A percentile compares a stretch with the other conserved stretches of the same genome.
phyloP scores from a whole-genome alignment of 2,797 vertebrate species.

The Pelodytes ibericus region DNA sequence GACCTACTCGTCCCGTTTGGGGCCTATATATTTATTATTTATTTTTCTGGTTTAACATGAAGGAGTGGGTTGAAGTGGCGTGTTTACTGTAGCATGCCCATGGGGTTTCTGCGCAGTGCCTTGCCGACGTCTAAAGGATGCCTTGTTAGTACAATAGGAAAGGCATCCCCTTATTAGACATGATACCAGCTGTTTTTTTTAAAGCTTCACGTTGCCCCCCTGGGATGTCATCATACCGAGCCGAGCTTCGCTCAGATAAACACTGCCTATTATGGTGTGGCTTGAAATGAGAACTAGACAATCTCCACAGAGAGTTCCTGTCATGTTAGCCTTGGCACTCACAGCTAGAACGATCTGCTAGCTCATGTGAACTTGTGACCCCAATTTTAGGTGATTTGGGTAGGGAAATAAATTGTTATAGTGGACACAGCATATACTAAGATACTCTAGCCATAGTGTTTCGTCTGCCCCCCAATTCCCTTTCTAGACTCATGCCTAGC shows the following conservation, averaged over 20 bases:
- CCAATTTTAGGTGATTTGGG: background rate
- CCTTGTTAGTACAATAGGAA: background rate
- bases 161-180: slow-evolving; percentile 2
- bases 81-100: no score
- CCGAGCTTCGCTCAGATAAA: background rate
- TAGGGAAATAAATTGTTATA: no score
- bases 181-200: slow-evolving; percentile 24
- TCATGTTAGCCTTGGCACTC: background rate
- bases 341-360: slow-evolving; percentile 39
- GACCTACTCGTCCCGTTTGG: no score
- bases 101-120: no score
- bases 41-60: no score
- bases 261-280: slow-evolving; percentile 32
- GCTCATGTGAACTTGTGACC: slow-evolving; percentile 24
- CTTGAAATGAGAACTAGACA: slow-evolving; percentile 47
- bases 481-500: no score
- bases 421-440: no score
- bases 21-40: no score
- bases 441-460: no score
- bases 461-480: no score
- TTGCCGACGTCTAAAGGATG: no score
- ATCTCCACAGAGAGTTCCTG: slow-evolving; percentile 19
- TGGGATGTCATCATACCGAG: slow-evolving; percentile 26
- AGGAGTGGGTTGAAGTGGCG: no score
- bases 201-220: slow-evolving; percentile 14